Evolutionary conservation across 2,113 vertebrate species (phyloP), one percentile per base, ranked within the genome.

Genomic region (Aptenodytes patagonicus): DNA sequence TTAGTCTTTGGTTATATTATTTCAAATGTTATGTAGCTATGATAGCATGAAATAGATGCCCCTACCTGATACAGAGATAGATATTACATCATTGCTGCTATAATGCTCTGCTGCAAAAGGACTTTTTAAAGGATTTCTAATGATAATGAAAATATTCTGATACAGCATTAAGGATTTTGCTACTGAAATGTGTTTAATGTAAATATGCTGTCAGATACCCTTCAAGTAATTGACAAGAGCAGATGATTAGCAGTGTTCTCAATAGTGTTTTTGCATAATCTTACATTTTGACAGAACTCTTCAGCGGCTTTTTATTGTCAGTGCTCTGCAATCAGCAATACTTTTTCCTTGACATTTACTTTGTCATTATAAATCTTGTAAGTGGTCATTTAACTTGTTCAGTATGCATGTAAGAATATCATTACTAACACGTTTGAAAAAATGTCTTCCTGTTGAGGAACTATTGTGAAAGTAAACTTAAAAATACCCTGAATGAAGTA

Each of bases 241-340:
- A 98, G 99, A 98, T 99, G 99, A 99, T 99, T 99, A 99, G 98
- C 99, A 98, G 97, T 98, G 98, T 98, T 98, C 98, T 99, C 98
- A 96, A 98, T 97, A 98, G 98, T 98, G 98, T 98, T 98, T 98
- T 97, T 98, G 98, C 98, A 99, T 98, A 98, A 98, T 99, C 98
- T 98, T 98, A 98, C 98, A 98, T 98, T 99, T 98, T 98, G 98
- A 98, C 98, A 98, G 97, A 98, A 97, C 98, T 98, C 98, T 97
- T 98, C 98, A 95, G 98, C 93, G 13, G 94, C 96, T 70, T 97
- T 97, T 98, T 97, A 98, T 98, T 98, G 98, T 98, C 98, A 98
- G 97, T 90, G 95, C 98, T 98, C 98, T 87, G 95, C 98, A 97
- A 98, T 98, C 97, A 97, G 98, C 96, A 98, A 98, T 98, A 97